Percentiles rank a stretch among this genome's conserved stretches.
Evolutionary conservation across 2,113 vertebrate genomes (phyloP).

Genomic region (Ceyx melanurus): DNA sequence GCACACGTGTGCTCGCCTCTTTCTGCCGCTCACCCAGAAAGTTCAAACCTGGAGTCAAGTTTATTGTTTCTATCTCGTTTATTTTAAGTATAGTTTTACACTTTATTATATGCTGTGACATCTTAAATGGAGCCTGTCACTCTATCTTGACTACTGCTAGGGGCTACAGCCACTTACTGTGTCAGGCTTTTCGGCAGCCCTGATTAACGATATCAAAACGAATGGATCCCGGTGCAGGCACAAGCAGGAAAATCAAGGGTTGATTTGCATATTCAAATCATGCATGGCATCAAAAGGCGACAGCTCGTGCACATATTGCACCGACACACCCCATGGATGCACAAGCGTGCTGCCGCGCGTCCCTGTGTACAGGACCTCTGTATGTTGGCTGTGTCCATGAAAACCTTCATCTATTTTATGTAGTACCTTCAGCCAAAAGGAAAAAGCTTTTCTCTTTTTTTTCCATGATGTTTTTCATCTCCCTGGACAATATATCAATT

Average conservation of each 20-base stretch:
- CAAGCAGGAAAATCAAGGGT: neutral
- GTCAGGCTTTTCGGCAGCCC: conserved; percentile 76
- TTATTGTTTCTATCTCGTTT: conserved; percentile 81
- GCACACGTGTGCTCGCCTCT: neutral
- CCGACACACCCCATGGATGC: neutral
- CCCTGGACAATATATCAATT: conserved; percentile 29
- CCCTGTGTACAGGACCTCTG: accelerated
- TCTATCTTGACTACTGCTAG: conserved; percentile 77
- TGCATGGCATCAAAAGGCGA: neutral
- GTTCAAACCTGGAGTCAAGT: conserved; percentile 76
- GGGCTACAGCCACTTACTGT: conserved; percentile 76
- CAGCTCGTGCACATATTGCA: neutral
- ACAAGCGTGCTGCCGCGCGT: neutral
- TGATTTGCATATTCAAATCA: conserved; percentile 46
- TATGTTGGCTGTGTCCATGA: accelerated
- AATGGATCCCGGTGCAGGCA: conserved; percentile 42
- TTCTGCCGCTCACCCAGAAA: conserved; percentile 30
- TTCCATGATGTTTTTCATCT: neutral
- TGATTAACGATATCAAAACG: conserved; percentile 72
- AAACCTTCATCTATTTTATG: neutral
- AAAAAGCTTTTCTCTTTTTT: neutral
- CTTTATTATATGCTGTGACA: conserved; percentile 81
- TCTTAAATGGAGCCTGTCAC: conserved; percentile 82
- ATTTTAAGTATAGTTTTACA: conserved; percentile 83
- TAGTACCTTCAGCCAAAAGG: neutral